Evolutionary conservation across 1,140 invertebrate genomes (phyloP), one percentile per base, ranked within the genome.

Genomic region (Atopsyche davidsoni): DNA sequence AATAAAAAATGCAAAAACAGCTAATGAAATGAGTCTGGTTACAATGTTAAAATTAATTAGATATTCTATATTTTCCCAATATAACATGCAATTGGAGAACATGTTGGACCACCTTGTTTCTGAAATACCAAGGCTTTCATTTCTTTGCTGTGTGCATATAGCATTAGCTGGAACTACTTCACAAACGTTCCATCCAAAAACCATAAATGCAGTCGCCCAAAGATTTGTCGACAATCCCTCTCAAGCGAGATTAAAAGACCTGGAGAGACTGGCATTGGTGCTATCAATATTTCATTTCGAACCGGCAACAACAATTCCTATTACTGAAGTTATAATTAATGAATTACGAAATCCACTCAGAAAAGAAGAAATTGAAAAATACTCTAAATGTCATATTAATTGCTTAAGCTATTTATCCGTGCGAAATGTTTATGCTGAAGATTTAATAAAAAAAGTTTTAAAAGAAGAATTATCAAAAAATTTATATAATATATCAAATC

Each of bases 231-330:
- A 55, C 7, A 49, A 66, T 58, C 11, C 73, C 2, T 25, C 64
- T 2, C 18, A 43, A 1, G 59, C 68, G 0, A 69, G 81, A 42
- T 36, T 83, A 0, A 84, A 85, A 65, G 81, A 85, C 54, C 60
- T 83, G 7, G 82, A 84, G 64, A 68, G 80, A 48, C 62, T 82
- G 2, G 53, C 74, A 3, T 69, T 76, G 46, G 62, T 64, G 2
- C 62, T 80, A 16, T 63, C 62, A 2, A 65, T 73, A 46, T 79
- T 77, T 25, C 71, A 78, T 59, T 63, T 69, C 39, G 47, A 65
- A 10, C 67, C 68, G 9, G 23, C 64, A 54, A 65, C 63, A 18
- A 59, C 62, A 0, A 60, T 64, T 57, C 61, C 68, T 11, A 31
- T 81, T 10, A 78, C 68, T 48, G 6, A 69, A 10, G 55, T 59